Conservation (phyloP, 1,140 invertebrate species). For the Antheraea mylitta region DNA sequence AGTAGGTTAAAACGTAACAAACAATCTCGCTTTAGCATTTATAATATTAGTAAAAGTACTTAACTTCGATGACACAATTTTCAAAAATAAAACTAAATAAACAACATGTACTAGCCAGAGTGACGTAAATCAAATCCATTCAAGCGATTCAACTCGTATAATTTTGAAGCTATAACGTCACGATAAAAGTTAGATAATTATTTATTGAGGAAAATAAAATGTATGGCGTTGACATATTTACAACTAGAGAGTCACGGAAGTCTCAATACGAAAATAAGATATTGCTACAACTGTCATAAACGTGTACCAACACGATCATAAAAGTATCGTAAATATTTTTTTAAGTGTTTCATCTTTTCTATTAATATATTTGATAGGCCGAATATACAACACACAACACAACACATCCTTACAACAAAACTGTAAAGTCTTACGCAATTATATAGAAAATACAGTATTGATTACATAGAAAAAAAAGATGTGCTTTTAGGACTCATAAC, state of each 20-base stretch:
- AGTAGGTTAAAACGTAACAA: no score
- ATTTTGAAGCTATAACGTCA: slow-evolving; percentile 4
- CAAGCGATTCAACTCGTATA: not conserved
- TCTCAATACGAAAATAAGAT: slow-evolving; percentile 31
- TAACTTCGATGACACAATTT: no score
- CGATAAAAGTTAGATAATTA: slow-evolving; percentile 12
- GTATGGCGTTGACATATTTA: slow-evolving; percentile 46
- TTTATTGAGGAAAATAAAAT: slow-evolving; percentile 39
- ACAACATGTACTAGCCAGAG: no score
- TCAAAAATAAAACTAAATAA: no score
- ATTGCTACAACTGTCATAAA: slow-evolving; percentile 31
- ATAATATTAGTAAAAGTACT: no score
- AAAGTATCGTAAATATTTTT: slow-evolving; percentile 17
- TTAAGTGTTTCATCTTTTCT: not conserved
- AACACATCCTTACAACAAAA: no score
- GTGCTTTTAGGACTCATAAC: no score
- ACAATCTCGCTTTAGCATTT: no score
- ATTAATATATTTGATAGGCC: not conserved
- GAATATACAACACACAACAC: no score
- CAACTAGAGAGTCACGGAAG: slow-evolving; percentile 32
- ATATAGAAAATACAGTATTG: no score
- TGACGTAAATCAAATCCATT: not conserved
- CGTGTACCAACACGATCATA: slow-evolving; percentile 39
- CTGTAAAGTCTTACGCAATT: no score
- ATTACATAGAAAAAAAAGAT: no score